These are phyloP conservation scores for Setipinna tenuifilis DNA, from an alignment of 2,797 vertebrate species.

Conservation along the genomic window DNA sequence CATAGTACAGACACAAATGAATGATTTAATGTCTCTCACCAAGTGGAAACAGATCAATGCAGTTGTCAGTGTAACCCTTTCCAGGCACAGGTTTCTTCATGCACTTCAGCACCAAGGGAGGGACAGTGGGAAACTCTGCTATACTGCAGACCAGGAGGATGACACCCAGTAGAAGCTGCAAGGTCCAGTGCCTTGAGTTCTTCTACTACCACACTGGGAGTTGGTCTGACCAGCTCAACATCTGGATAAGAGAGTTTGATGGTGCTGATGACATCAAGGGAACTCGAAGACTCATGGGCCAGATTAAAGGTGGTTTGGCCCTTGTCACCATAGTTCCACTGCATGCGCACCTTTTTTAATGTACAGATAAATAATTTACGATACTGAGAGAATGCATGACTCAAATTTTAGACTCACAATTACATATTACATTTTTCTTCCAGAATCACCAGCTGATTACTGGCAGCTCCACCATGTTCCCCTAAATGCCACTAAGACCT, in stretches of 20 bases:
- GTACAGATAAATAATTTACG: too few relatives aligned
- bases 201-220: constrained; percentile 81
- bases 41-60: background rate
- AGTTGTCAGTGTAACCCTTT: background rate
- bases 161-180: constrained; percentile 73
- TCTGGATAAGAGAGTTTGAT: constrained; percentile 80
- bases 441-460: constrained; percentile 62
- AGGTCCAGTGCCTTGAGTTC: constrained; percentile 85
- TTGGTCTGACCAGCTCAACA: constrained; percentile 69
- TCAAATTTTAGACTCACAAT: background rate
- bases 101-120: constrained; percentile 74
- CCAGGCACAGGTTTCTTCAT: constrained; percentile 77
- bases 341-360: too few relatives aligned
- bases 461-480: constrained; percentile 80
- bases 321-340: too few relatives aligned
- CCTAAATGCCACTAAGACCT: constrained; percentile 68
- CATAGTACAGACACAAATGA: too few relatives aligned
- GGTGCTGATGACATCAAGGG: constrained; percentile 41
- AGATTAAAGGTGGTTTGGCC: constrained; percentile 41
- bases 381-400: too few relatives aligned
- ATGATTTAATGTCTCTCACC: background rate
- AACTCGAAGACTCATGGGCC: constrained; percentile 43
- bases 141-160: constrained; percentile 75
- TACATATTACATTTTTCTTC: background rate
- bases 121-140: constrained; percentile 61